Base-by-base conservation (phyloP, 2,113 vertebrate genomes). In the Mola mola region DNA sequence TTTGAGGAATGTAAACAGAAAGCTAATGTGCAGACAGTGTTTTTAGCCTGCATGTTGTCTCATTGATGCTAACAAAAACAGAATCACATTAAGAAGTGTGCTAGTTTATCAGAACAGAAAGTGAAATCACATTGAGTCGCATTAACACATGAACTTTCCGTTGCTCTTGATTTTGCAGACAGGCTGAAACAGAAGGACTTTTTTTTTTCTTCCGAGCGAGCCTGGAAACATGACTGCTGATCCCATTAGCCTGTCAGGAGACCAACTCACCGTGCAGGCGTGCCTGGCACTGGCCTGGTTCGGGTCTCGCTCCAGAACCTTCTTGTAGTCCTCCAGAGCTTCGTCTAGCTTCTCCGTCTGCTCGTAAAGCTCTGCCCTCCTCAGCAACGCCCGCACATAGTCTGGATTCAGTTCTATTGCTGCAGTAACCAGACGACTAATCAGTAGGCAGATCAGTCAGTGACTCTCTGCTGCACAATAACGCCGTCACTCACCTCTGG, bases 341-440 rank as follows among this genome's bases (percentile, higher is more conserved):
- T 98, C 95, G 29, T 98, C 97, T 52, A 98, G 90, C 73, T 98
- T 98, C 63, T 98, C 95, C 0, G 94, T 96, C 88, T 94, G 94
- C 88, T 98, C 96, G 5, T 97, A 94, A 3, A 98, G 87, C 74
- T 98, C 95, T 0, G 96, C 97, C 89, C 96, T 93, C 69, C 96
- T 89, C 71, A 98, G 69, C 73, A 95, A 69, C 11, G 95, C 96
- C 49, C 95, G 93, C 48, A 96, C 57, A 8, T 99, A 99, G 44
- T 90, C 88, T 24, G 96, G 83, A 51, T 89, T 79, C 61, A 89
- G 29, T 6, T 76, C 79, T 43, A 87, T 58, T 0, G 87, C 87
- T 89, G 34, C 1, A 16, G 43, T 2, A 69, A 72, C 50, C 26
- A 61, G 6, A 59, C 0, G 17, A 21, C 13, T 20, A 57, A 13